A percentile compares a stretch with the other conserved stretches of the same genome.
phyloP scores from a whole-genome alignment of 2,113 vertebrate genomes.

The Melanocharis versteri region DNA sequence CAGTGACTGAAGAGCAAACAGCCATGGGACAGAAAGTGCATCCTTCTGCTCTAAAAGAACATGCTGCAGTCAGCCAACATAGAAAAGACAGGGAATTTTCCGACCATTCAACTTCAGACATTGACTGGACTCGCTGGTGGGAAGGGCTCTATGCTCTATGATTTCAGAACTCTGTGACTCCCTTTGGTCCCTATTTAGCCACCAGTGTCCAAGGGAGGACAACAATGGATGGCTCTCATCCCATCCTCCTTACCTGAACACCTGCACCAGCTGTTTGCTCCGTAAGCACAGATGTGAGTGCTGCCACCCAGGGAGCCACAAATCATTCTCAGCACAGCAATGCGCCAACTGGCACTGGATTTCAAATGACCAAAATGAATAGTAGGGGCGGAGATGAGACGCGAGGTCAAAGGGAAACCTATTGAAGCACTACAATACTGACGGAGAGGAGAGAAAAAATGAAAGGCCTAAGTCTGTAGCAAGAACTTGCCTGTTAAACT shows the following conservation, averaged over 20 bases:
- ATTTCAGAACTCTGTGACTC: not conserved
- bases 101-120: not conserved
- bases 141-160: not conserved
- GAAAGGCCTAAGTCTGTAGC: not conserved
- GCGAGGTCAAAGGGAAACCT: not conserved
- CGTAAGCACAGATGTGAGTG: not conserved
- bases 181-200: not conserved
- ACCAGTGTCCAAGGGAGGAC: not conserved
- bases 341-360: not conserved
- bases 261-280: not conserved
- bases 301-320: not conserved
- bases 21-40: not conserved
- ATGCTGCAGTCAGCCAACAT: not conserved
- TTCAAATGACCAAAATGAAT: not conserved
- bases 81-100: not conserved
- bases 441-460: not conserved
- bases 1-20: not conserved
- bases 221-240: not conserved
- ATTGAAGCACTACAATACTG: not conserved
- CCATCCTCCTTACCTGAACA: not conserved
- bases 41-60: not conserved
- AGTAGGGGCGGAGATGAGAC: not conserved
- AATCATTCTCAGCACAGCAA: not conserved
- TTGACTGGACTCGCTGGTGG: not conserved
- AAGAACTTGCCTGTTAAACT: not conserved